Evolutionary conservation across 2,888 invertebrate genomes (phyloP), one percentile per base, ranked within the genome.

Genomic region (Hololepta plana): DNA sequence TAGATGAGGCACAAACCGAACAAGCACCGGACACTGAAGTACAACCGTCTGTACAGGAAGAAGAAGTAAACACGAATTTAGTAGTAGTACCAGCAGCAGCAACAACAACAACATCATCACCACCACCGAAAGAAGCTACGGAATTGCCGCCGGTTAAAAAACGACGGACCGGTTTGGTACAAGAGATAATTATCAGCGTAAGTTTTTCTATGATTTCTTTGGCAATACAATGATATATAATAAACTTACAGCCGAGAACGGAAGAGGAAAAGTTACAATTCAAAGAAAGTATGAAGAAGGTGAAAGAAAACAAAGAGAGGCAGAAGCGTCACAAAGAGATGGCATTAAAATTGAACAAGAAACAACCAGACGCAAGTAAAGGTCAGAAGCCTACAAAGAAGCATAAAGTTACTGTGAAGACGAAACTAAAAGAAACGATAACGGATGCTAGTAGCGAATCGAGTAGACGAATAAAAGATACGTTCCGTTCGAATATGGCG

Each of bases 231-330:
- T 16, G 15, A 13, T 26, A 10, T 29, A 13, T 17, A 30, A 6
- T 21, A 8, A 9, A 13, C 29, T 42, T 53, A 21, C 49, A 82
- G 81, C 84, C 85, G 0, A 63, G 84, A 15, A 68, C 74, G 2
- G 82, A 84, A 46, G 80, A 81, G 44, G 81, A 81, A 46, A 69
- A 70, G 38, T 38, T 70, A 20, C 68, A 71, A 22, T 71, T 69
- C 32, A 65, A 73, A 32, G 52, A 71, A 32, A 77, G 77, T 44
- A 63, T 74, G 34, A 74, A 73, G 44, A 64, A 73, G 24, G 80
- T 80, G 51, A 73, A 72, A 46, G 72, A 77, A 43, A 76, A 79
- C 17, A 81, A 82, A 45, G 80, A 81, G 44, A 76, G 76, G 48
- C 54, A 80, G 33, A 64, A 75, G 5, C 62, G 72, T 12, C 64